These are phyloP conservation scores for Heliconius melpomene DNA, from an alignment of 1,140 invertebrate genomes.

Conservation along the genomic window DNA sequence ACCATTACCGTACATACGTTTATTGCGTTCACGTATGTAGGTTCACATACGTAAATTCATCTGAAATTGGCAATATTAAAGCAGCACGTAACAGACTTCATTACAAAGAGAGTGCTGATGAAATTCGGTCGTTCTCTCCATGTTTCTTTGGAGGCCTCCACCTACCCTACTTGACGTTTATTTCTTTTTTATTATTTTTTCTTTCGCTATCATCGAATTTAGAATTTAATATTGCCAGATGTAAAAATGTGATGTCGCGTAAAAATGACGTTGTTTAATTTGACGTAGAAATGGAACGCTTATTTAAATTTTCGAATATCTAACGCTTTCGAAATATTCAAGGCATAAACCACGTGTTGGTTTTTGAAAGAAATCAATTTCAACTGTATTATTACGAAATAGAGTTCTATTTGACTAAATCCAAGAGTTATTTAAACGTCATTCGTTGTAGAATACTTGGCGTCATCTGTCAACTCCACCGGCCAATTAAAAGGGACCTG, in stretches of 20 bases:
- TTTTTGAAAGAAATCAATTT: background rate
- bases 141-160: slow-evolving; percentile 7
- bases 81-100: slow-evolving; percentile 48
- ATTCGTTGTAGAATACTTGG: slow-evolving; percentile 48
- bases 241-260: slow-evolving; percentile 59
- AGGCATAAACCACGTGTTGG: slow-evolving; percentile 32
- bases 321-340: slow-evolving; percentile 41
- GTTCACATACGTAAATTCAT: slow-evolving; percentile 16
- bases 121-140: slow-evolving; percentile 46
- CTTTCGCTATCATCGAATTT: slow-evolving; percentile 65
- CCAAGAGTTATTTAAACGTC: slow-evolving; percentile 38
- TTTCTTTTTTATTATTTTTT: slow-evolving; percentile 54
- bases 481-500: slow-evolving; percentile 30
- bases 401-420: slow-evolving; percentile 36
- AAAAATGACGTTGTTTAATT: slow-evolving; percentile 58
- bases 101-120: slow-evolving; percentile 57
- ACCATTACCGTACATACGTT: slow-evolving; percentile 3
- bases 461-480: slow-evolving; percentile 53
- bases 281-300: slow-evolving; percentile 51
- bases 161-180: slow-evolving; percentile 57
- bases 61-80: slow-evolving; percentile 27
- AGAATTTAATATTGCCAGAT: slow-evolving; percentile 64
- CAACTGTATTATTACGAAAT: background rate
- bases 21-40: slow-evolving; percentile 10
- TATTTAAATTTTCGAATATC: slow-evolving; percentile 58